These are phyloP conservation scores for Vireo griseus DNA, from an alignment of 2,797 vertebrate species.

Conservation along the genomic window DNA sequence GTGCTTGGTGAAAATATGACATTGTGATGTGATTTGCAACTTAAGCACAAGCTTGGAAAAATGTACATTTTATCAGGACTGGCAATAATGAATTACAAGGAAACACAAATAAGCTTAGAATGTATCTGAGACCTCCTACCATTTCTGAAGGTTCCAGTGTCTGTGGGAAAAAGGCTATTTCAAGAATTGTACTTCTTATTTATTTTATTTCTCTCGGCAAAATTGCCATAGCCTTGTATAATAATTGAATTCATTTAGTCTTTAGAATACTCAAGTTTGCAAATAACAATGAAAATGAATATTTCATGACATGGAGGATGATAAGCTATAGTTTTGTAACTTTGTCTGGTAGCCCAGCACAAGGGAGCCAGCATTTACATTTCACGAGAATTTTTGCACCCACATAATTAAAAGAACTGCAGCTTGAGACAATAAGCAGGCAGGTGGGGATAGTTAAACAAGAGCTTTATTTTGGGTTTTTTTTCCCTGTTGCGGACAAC, in stretches of 20 bases:
- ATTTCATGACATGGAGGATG: conserved; percentile 62
- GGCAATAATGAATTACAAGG: conserved; percentile 44
- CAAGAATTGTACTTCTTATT: conserved; percentile 6
- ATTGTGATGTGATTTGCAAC: conserved; percentile 47
- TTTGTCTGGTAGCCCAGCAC: conserved; percentile 24
- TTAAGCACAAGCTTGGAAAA: conserved; percentile 9
- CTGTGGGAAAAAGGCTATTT: conserved; percentile 12
- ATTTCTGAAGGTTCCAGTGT: conserved; percentile 17
- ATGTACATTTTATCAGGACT: not conserved
- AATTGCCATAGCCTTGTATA: conserved; percentile 18
- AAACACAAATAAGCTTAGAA: conserved; percentile 47
- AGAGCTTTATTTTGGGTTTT: not conserved
- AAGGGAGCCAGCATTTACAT: not conserved
- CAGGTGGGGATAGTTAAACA: conserved; percentile 22
- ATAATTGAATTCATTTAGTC: conserved; percentile 69
- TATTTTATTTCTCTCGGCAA: not conserved
- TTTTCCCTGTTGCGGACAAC: not conserved
- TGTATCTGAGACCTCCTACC: conserved; percentile 63
- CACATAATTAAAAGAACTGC: conserved; percentile 5
- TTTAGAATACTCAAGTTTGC: conserved; percentile 64
- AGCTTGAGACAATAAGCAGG: not conserved
- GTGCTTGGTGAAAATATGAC: conserved; percentile 42
- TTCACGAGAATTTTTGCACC: not conserved
- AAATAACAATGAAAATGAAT: conserved; percentile 68
- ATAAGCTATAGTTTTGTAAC: conserved; percentile 61